Evolutionary conservation across 2,113 vertebrate genomes (phyloP).

Genomic region (Rallus limicola): DNA sequence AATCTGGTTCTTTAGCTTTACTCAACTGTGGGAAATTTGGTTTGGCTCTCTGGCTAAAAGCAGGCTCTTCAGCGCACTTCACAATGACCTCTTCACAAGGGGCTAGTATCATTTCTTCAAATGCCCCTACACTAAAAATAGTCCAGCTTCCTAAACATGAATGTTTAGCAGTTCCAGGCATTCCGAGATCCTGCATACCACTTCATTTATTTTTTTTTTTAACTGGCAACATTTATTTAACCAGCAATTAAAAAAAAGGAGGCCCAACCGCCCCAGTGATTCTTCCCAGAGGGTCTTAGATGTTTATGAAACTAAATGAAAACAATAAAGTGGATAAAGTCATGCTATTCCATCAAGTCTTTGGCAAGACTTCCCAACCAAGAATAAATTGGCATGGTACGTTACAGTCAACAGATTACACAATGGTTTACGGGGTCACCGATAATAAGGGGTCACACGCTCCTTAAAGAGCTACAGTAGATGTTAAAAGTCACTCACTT

Average conservation of each 20-base stretch:
- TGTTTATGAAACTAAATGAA: constrained; percentile 70
- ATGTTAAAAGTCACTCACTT: constrained; percentile 14
- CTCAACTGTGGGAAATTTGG: constrained; percentile 45
- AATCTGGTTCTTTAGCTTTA: not conserved
- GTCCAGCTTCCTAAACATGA: constrained; percentile 55
- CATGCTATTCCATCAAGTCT: constrained; percentile 58
- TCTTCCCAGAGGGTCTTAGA: constrained; percentile 68
- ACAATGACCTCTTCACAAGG: constrained; percentile 45
- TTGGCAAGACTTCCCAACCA: constrained; percentile 55
- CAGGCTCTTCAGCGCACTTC: not conserved
- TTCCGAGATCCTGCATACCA: constrained; percentile 46
- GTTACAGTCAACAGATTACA: constrained; percentile 63
- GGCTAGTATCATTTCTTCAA: constrained; percentile 52
- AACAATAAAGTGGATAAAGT: constrained; percentile 69
- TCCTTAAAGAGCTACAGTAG: constrained; percentile 3
- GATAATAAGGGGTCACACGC: constrained; percentile 33
- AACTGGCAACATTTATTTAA: constrained; percentile 63
- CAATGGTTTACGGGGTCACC: constrained; percentile 55
- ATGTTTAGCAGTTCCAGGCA: constrained; percentile 46
- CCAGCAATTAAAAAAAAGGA: constrained; percentile 59
- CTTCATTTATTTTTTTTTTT: not conserved
- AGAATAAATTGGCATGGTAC: constrained; percentile 55
- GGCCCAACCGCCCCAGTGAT: constrained; percentile 38
- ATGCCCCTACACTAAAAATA: constrained; percentile 57
- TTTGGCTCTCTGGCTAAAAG: constrained; percentile 32